These are phyloP conservation scores for Catalaphyllia jardinei DNA, from an alignment of 64 coral and sea anemone species.

Conservation along the genomic window DNA sequence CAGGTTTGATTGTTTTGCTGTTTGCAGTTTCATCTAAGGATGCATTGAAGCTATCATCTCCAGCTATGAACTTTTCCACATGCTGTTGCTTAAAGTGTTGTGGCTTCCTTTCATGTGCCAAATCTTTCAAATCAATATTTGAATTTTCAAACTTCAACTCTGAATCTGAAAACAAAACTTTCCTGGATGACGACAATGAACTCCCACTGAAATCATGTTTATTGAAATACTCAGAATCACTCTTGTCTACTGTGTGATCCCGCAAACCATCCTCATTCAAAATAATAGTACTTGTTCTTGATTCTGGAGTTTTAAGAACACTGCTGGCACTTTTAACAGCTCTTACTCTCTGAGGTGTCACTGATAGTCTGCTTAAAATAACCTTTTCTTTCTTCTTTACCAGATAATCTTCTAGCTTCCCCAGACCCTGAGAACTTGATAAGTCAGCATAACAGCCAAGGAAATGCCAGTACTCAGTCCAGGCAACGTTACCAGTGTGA, in stretches of 20 bases:
- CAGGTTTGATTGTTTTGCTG: neutral
- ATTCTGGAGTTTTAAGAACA: constrained; percentile 46
- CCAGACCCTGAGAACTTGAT: constrained; percentile 51
- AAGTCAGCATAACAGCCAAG: constrained; percentile 82
- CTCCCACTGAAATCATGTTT: neutral
- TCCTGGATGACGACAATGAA: neutral
- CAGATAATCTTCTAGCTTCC: constrained; percentile 77
- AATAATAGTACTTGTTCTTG: constrained; percentile 48
- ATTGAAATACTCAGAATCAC: neutral
- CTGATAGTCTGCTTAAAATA: constrained; percentile 21
- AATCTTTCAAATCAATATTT: neutral
- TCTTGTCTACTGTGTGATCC: neutral
- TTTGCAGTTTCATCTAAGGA: neutral
- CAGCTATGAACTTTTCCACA: neutral
- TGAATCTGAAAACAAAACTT: constrained; percentile 11
- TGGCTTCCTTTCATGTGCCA: neutral
- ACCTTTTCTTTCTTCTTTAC: constrained; percentile 36
- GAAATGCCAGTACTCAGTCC: constrained; percentile 90
- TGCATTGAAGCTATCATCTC: neutral
- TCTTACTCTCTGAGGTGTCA: neutral
- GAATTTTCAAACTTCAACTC: neutral
- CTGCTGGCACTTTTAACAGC: neutral
- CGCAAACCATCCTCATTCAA: neutral
- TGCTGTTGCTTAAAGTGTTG: neutral
- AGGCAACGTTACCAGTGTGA: constrained; percentile 60